Base-by-base conservation (phyloP, 92 coral and sea anemone genomes). In the Anthopleura xanthogrammica region DNA sequence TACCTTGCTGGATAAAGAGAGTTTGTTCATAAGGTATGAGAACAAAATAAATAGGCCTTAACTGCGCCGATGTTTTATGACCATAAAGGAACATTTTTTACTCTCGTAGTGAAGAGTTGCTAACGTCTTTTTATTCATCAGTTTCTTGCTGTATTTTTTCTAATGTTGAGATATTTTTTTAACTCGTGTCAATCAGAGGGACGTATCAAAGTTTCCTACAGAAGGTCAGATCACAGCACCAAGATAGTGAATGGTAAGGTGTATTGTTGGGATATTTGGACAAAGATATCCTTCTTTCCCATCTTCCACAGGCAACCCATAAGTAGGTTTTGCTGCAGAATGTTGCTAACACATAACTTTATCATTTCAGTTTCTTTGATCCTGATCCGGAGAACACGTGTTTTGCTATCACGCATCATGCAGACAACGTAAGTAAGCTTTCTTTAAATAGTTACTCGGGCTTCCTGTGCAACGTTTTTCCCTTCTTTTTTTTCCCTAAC, bases 401-500 rank as follows among this genome's bases (percentile, higher is more conserved):
- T 43, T 95, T 95, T 94, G 98, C 94, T 75, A 90, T 95, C 52
- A 83, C 93, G 8, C 98, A 95, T 80, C 89, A 90, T 76, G 89
- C 86, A 13, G 95, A 85, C 41, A 87, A 95, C 60, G 98, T 94
- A 73, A 92, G 91, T 80, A 84, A 17, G 0, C 3, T 70, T 16
- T 52, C 23, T 39, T 50, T 5, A 5, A 36, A 12, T 4, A 29
- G 50, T 29, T 54, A 29, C 36, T 29, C 36, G 36, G 36, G 36
- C 36, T 29, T 29, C 36, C 36, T 29, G 36, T 29, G 0, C 36
- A 29, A 70, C 24, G 23, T 29, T 29, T 29, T 29, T 29, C 1
- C 36, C 1, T 29, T 29, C 1, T 29, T 29, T 29, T 29, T 29
- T 29, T 19, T 43, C 16, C 9, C 36, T 29, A 29, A 29, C 36